phyloP scores from a whole-genome alignment of 2,113 vertebrate species.

The Murina feae region DNA sequence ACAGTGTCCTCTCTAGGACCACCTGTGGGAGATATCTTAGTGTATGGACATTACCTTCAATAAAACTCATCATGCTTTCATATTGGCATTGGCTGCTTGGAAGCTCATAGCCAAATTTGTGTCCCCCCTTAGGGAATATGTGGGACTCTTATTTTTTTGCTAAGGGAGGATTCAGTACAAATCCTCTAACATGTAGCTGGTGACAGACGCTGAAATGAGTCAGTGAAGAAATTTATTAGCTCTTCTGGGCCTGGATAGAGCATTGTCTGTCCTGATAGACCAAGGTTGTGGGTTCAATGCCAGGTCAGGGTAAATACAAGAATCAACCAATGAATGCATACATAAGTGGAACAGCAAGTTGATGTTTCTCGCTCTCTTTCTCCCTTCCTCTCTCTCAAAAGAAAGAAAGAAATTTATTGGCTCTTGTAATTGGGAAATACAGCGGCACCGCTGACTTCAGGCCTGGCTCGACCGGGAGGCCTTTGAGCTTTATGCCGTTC shows the following conservation, averaged over 20 bases:
- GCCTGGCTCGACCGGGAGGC: background rate
- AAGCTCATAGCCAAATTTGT: background rate
- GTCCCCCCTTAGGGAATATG: background rate
- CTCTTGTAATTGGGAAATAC: background rate
- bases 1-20: background rate
- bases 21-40: background rate
- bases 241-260: background rate
- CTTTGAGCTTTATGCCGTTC: background rate
- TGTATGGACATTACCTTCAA: background rate
- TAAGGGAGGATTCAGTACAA: background rate
- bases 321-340: background rate
- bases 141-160: background rate
- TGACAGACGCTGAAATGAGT: background rate
- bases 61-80: background rate
- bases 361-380: background rate
- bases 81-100: background rate
- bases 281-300: background rate
- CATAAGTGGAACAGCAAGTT: background rate
- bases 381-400: background rate
- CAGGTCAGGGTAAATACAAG: background rate
- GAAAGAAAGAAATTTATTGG: background rate
- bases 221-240: background rate
- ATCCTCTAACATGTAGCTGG: background rate
- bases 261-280: background rate
- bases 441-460: background rate